Evolutionary conservation across 2,797 vertebrate genomes (phyloP).

Genomic region (Girardinus metallicus): DNA sequence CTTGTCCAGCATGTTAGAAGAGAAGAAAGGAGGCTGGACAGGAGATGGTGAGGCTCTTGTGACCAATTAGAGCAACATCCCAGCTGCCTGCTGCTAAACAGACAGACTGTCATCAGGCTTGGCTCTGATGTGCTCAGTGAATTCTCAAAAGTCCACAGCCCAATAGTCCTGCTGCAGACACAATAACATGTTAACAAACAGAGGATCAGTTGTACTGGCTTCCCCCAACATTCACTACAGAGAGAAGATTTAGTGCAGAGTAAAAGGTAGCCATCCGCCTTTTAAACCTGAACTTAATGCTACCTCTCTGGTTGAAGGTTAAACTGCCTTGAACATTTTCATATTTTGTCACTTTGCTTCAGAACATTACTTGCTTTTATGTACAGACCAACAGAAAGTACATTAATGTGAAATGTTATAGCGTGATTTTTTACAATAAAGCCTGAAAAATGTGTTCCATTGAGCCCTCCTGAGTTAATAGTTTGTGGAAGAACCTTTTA

Average conservation of each 20-base stretch:
- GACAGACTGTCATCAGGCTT: slow-evolving; percentile 74
- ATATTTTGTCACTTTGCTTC: background rate
- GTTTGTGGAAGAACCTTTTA: background rate
- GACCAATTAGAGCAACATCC: slow-evolving; percentile 74
- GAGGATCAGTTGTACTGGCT: slow-evolving; percentile 83
- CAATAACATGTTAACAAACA: slow-evolving; percentile 70
- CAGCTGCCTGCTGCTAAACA: slow-evolving; percentile 67
- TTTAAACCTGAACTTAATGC: background rate
- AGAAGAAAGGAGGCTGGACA: slow-evolving; percentile 52
- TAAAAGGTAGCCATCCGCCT: background rate
- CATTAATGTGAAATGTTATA: background rate
- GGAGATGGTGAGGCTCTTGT: slow-evolving; percentile 65
- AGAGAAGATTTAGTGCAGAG: background rate
- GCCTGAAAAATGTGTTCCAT: background rate
- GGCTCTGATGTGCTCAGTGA: slow-evolving; percentile 53
- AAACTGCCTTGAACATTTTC: background rate
- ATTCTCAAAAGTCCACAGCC: slow-evolving; percentile 70
- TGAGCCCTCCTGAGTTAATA: background rate
- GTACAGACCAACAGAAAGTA: background rate
- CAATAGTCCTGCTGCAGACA: slow-evolving; percentile 6
- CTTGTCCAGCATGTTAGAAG: slow-evolving; percentile 24
- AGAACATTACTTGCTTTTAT: background rate
- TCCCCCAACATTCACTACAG: background rate
- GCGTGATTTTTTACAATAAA: background rate
- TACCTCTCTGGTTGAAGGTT: background rate